Percentiles rank a stretch among this genome's conserved stretches.
phyloP scores from a whole-genome alignment of 2,113 vertebrate genomes.

The Prunella fulvescens region DNA sequence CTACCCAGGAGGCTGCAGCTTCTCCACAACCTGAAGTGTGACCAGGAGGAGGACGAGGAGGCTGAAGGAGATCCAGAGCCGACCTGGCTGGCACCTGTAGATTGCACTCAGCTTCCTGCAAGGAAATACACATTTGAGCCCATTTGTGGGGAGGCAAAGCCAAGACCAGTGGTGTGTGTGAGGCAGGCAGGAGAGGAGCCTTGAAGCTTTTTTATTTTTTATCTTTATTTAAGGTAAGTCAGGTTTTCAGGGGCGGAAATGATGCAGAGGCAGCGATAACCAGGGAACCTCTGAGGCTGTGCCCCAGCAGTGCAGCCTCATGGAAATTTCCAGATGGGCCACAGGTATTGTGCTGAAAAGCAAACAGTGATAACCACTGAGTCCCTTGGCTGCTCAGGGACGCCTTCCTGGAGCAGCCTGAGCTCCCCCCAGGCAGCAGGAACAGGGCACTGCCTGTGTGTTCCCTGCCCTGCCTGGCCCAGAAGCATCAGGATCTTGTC shows the following conservation, averaged over 20 bases:
- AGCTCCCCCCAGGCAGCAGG: background rate
- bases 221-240: background rate
- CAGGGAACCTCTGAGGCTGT: background rate
- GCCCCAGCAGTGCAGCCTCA: background rate
- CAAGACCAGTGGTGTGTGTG: fast-evolving
- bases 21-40: constrained; percentile 21
- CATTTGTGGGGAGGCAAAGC: background rate
- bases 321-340: constrained; percentile 43
- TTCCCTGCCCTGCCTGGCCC: background rate
- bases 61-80: constrained; percentile 51
- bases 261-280: background rate
- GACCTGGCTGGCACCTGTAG: constrained; percentile 35
- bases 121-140: background rate
- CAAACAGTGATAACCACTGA: background rate
- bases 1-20: constrained; percentile 37
- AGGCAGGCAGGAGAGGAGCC: background rate
- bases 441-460: background rate
- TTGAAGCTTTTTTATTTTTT: background rate
- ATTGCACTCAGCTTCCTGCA: constrained; percentile 40
- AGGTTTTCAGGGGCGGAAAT: background rate
- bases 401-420: fast-evolving
- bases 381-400: background rate
- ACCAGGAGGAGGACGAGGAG: constrained; percentile 48
- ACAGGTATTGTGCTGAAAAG: background rate
- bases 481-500: background rate